Conservation (phyloP, 2,888 invertebrate species). For the Julus scandinavius region DNA sequence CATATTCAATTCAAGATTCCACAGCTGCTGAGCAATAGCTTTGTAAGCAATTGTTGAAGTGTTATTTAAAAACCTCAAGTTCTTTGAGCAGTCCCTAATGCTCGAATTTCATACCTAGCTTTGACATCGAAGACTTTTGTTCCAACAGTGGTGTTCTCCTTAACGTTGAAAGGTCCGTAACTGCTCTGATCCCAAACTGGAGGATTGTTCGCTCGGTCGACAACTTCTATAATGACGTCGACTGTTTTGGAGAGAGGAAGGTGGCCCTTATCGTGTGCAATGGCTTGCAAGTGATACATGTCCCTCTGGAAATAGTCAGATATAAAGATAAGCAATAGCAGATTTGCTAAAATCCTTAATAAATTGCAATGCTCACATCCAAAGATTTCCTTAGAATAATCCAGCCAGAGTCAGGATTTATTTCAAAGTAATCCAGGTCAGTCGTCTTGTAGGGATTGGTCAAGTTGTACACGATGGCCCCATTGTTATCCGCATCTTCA, state of each 20-base stretch:
- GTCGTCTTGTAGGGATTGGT: constrained; percentile 89
- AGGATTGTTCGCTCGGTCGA: constrained; percentile 97
- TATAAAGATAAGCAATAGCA: not conserved
- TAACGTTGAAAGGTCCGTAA: constrained; percentile 96
- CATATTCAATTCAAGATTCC: too few species aligned
- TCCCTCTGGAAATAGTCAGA: constrained; percentile 77
- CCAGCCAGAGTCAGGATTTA: constrained; percentile 97
- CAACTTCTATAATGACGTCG: constrained; percentile 98
- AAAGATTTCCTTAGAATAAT: constrained; percentile 93
- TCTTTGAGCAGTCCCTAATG: too few species aligned
- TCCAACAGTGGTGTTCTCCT: constrained; percentile 97
- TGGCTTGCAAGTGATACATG: constrained; percentile 97
- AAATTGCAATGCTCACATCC: constrained; percentile 82
- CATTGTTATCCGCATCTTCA: constrained; percentile 97
- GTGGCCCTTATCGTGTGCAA: constrained; percentile 97
- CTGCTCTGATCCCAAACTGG: constrained; percentile 96
- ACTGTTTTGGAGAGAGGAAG: constrained; percentile 95
- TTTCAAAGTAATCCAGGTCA: constrained; percentile 94
- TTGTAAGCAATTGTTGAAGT: too few species aligned
- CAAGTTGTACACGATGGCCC: constrained; percentile 90
- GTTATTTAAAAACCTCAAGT: too few species aligned
- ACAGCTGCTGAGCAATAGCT: too few species aligned
- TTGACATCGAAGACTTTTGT: constrained; percentile 97
- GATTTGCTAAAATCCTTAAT: not conserved
- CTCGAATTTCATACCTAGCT: constrained; percentile 82